A percentile compares a stretch with the other conserved stretches of the same genome.
phyloP scores from a whole-genome alignment of 2,888 invertebrate genomes.

The Synergus laeviventris region DNA sequence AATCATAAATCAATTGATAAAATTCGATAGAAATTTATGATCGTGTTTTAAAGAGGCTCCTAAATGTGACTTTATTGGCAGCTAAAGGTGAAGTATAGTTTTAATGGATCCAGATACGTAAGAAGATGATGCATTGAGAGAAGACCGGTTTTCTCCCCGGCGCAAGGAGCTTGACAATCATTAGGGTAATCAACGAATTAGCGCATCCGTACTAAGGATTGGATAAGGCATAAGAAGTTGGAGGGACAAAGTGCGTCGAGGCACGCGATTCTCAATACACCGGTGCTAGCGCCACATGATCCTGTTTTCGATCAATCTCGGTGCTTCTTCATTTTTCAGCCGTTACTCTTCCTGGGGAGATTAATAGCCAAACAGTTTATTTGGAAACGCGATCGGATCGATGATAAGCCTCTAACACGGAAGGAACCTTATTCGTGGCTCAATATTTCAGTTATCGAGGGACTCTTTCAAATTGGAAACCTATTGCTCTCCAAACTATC shows the following conservation, averaged over 20 bases:
- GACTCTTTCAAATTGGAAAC: conserved; percentile 25
- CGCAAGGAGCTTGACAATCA: conserved; percentile 63
- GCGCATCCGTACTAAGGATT: conserved; percentile 70
- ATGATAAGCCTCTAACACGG: conserved; percentile 35
- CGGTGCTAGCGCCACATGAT: conserved; percentile 45
- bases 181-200: conserved; percentile 73
- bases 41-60: background rate
- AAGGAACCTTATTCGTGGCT: conserved; percentile 31
- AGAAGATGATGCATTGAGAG: conserved; percentile 27
- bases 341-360: conserved; percentile 37
- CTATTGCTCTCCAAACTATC: background rate
- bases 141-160: conserved; percentile 36
- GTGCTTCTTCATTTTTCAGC: conserved; percentile 39
- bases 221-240: conserved; percentile 69
- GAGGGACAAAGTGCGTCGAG: conserved; percentile 70
- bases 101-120: background rate
- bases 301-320: conserved; percentile 39
- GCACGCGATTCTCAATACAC: conserved; percentile 66
- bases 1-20: background rate
- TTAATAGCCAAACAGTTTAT: conserved; percentile 40
- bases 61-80: background rate
- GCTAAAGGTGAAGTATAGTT: background rate
- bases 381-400: conserved; percentile 39
- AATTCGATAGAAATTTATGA: background rate
- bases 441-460: conserved; percentile 1